These are phyloP conservation scores for Pardosa pseudoannulata DNA, from an alignment of 2,888 invertebrate genomes.

Conservation along the genomic window DNA sequence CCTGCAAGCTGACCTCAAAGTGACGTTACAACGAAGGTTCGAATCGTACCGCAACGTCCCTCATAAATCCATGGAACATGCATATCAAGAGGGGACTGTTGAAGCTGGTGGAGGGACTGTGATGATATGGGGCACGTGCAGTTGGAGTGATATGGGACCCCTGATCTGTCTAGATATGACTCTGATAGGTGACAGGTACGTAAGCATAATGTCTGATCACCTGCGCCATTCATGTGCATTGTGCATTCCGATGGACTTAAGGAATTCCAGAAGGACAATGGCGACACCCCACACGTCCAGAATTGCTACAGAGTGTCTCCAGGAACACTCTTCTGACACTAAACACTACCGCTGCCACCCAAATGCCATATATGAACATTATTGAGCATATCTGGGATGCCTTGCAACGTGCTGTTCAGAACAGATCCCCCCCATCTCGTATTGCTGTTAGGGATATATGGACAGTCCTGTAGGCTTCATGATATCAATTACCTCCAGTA, in stretches of 20 bases:
- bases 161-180: neutral
- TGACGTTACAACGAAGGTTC: no score
- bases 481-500: slow-evolving; percentile 11
- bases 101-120: neutral
- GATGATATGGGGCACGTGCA: neutral
- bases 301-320: neutral
- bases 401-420: neutral
- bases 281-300: slow-evolving; percentile 7
- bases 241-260: slow-evolving; percentile 19
- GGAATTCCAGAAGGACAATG: slow-evolving; percentile 8
- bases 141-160: neutral
- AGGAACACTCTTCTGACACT: slow-evolving; percentile 11
- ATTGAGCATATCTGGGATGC: slow-evolving; percentile 15
- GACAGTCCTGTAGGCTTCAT: neutral
- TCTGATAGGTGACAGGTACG: neutral
- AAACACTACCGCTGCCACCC: neutral
- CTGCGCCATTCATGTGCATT: neutral
- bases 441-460: slow-evolving; percentile 2
- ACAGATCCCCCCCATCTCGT: slow-evolving; percentile 4
- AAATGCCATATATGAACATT: neutral
- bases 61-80: neutral
- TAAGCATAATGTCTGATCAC: neutral
- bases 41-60: no score
- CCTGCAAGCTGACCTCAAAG: no score
- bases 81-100: slow-evolving; percentile 7